A percentile compares a stretch with the other conserved stretches of the same genome.
Conservation (phyloP, 2,888 invertebrate species). For the Drosophila dives region DNA sequence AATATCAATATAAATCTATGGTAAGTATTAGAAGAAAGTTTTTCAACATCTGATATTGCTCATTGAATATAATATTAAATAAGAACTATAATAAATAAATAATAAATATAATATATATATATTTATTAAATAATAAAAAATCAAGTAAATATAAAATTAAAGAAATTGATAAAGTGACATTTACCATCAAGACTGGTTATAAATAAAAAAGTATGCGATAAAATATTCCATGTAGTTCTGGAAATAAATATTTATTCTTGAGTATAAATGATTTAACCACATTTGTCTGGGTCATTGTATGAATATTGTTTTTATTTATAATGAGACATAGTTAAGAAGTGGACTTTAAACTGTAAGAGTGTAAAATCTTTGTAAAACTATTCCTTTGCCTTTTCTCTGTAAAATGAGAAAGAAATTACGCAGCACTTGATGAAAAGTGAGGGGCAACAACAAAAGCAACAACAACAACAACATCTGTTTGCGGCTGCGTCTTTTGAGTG, state of each 20-base stretch:
- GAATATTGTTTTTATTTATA: too few species aligned
- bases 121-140: too few species aligned
- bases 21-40: too few species aligned
- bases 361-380: too few species aligned
- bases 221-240: not conserved
- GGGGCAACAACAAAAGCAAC: constrained; percentile 45
- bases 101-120: not conserved
- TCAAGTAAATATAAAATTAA: too few species aligned
- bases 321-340: not conserved
- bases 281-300: too few species aligned
- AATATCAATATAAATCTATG: not conserved
- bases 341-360: not conserved
- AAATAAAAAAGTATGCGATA: not conserved
- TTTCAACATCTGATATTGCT: too few species aligned
- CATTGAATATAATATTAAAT: not conserved
- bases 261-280: not conserved
- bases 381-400: too few species aligned
- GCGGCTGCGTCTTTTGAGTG: constrained; percentile 53
- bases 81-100: too few species aligned
- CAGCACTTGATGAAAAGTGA: constrained; percentile 10
- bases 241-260: not conserved
- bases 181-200: not conserved
- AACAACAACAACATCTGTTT: constrained; percentile 53
- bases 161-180: too few species aligned
- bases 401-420: constrained; percentile 39